Base-by-base conservation (phyloP, 53 echinoderm and acorn worm species). In the Paracentrotus lividus region DNA sequence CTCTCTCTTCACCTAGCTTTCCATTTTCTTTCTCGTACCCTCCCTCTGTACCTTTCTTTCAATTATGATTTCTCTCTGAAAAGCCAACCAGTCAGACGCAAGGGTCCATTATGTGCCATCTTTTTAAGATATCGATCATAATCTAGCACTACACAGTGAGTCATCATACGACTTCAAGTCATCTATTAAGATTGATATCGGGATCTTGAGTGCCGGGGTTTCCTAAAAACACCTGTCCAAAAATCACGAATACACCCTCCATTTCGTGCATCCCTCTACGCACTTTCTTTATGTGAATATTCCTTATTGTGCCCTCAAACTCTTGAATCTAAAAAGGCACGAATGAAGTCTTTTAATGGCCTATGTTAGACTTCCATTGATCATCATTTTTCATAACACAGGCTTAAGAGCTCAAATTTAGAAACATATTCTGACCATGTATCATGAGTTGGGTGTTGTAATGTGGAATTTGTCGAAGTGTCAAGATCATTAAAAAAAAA, bases 51-150 rank as follows among this genome's bases (percentile, higher is more conserved):
- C 24, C 61, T 27, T 26, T n/a, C 15, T 14, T 14, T 67, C 21
- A 10, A 26, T 72, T 36, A 21, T 72, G 18, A 18, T 20, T 40
- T 20, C 38, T 72, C 72, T 72, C 72, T 38, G 18, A 38, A n/a
- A 38, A 72, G 38, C 18, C 81, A 81, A 47, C 26, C 81, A 45
- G n/a, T 81, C 12, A 44, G 20, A 81, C 5, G 10, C 47, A 49
- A 81, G 9, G 47, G n/a, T 47, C 47, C 49, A 67, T 67, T 67
- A 67, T 29, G 3, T 67, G 8, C 34, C 33, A 81, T 81, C 81
- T 81, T 45, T n/a, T 27, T 47, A 43, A 44, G 45, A 24, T 81
- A 81, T 81, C 81, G 81, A 81, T 81, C 81, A 47, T 43, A 47
- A 81, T 81, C 81, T 81, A 44, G 81, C 26, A 47, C n/a, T 6